These are phyloP conservation scores for Chloroceryle aenea DNA, from an alignment of 2,113 vertebrate species.

Conservation along the genomic window DNA sequence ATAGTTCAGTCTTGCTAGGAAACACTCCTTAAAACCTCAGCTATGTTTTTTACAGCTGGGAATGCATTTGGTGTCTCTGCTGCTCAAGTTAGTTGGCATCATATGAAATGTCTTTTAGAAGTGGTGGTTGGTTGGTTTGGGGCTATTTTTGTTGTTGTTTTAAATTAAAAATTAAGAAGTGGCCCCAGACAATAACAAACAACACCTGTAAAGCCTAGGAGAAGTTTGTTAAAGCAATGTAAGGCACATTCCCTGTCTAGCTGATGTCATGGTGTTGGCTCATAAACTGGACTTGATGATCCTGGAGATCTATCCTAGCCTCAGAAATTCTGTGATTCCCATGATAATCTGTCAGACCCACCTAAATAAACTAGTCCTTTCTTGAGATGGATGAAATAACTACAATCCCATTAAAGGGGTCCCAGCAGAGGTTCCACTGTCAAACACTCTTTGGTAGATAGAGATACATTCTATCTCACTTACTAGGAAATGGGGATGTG, in stretches of 20 bases:
- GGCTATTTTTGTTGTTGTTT: background rate
- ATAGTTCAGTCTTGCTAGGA: background rate
- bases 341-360: background rate
- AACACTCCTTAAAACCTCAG: background rate
- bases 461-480: background rate
- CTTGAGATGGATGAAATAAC: background rate
- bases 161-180: background rate
- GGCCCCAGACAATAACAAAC: rapidly evolving
- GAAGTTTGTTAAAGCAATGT: background rate
- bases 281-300: too few species aligned
- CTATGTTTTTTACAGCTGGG: background rate
- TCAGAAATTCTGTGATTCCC: background rate
- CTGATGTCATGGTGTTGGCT: too few species aligned
- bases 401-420: background rate
- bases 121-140: background rate
- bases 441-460: background rate
- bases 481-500: background rate
- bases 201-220: background rate
- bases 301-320: too few species aligned
- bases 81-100: background rate
- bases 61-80: background rate
- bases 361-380: background rate
- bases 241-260: background rate
- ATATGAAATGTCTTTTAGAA: background rate
- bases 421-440: background rate